Evolutionary conservation across 2,888 invertebrate species (phyloP).

Genomic region (Coelinius sp.): DNA sequence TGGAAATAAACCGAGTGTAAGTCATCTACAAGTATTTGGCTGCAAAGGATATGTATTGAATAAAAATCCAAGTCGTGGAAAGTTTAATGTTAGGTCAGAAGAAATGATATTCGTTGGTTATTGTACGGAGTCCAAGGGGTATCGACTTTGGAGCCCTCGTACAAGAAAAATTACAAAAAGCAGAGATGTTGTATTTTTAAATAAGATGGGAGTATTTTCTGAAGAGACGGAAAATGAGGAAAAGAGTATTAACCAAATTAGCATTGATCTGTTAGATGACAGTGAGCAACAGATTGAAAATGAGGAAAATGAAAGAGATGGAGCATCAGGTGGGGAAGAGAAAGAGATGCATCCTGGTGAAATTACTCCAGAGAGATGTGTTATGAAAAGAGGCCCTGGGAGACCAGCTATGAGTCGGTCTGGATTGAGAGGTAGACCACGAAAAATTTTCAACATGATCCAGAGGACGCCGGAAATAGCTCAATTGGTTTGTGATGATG

Average conservation of each 20-base stretch:
- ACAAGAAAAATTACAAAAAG: not conserved
- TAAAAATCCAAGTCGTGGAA: constrained; percentile 17
- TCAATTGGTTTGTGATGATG: not conserved
- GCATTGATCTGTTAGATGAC: not conserved
- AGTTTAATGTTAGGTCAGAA: not conserved
- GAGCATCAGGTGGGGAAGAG: too few species aligned
- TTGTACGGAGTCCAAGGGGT: not conserved
- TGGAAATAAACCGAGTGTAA: constrained; percentile 31
- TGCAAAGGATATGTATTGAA: constrained; percentile 27
- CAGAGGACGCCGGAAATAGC: constrained; percentile 9
- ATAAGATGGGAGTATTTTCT: not conserved
- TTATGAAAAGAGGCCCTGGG: not conserved
- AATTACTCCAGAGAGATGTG: not conserved
- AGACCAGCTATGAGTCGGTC: not conserved
- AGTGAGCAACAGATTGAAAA: not conserved
- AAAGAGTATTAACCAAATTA: not conserved
- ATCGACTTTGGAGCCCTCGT: not conserved
- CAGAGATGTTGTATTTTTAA: not conserved
- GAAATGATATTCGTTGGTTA: constrained; percentile 10
- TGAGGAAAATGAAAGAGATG: too few species aligned
- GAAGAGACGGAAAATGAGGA: not conserved
- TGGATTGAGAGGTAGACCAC: not conserved
- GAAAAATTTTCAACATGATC: constrained; percentile 3
- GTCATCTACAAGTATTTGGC: constrained; percentile 41
- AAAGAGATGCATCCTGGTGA: too few species aligned